Evolutionary conservation across 2,888 invertebrate species (phyloP).

Genomic region (Callosobruchus maculatus): DNA sequence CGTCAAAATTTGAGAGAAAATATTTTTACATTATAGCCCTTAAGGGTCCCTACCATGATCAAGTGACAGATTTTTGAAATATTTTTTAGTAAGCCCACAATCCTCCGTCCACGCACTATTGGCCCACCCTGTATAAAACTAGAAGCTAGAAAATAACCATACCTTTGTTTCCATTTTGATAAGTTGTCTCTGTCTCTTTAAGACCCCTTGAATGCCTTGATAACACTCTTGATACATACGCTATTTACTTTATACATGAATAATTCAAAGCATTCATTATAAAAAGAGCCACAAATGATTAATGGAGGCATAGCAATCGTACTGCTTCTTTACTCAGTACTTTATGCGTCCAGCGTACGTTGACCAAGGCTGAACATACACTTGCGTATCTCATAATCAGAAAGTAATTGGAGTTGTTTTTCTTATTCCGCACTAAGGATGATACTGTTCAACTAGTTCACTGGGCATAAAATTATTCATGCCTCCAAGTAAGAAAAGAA

Average conservation of each 20-base stretch:
- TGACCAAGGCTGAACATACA: neutral
- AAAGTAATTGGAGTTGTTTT: neutral
- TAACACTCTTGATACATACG: too few species aligned
- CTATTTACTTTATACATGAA: neutral
- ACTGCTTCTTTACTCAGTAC: neutral
- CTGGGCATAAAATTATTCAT: neutral
- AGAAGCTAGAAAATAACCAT: too few species aligned
- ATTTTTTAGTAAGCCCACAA: too few species aligned
- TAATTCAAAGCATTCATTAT: neutral
- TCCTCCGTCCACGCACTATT: too few species aligned
- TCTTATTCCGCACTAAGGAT: neutral
- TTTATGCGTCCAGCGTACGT: neutral
- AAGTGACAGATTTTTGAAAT: too few species aligned
- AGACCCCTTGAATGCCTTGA: too few species aligned
- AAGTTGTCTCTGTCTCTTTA: too few species aligned
- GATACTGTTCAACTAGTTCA: neutral
- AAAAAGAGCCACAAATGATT: neutral
- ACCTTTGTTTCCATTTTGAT: too few species aligned
- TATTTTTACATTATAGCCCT: too few species aligned
- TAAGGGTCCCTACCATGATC: too few species aligned
- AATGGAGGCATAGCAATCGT: neutral
- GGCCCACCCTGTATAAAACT: too few species aligned
- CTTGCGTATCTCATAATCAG: neutral
- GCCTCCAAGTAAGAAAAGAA: neutral
- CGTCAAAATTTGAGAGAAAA: too few species aligned